These are phyloP conservation scores for Chrysochloris asiatica DNA, from an alignment of 2,113 vertebrate species.

Conservation along the genomic window DNA sequence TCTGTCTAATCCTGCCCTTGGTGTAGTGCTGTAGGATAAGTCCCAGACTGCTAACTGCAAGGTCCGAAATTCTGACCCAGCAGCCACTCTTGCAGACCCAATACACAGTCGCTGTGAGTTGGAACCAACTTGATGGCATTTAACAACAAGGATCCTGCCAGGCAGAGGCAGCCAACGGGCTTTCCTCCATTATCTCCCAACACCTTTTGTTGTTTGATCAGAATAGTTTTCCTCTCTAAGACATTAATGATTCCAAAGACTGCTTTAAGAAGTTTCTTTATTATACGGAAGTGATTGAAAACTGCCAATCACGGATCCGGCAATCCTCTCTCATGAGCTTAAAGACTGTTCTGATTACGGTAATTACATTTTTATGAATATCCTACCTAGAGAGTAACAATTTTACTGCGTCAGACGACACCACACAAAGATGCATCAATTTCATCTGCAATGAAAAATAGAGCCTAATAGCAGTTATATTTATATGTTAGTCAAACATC, in stretches of 20 bases:
- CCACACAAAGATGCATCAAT: constrained; percentile 77
- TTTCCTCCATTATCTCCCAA: neutral
- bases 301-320: constrained; percentile 63
- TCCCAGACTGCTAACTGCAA: no score
- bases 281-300: constrained; percentile 74
- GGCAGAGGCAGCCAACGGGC: neutral
- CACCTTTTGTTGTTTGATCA: constrained; percentile 38
- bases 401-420: constrained; percentile 61
- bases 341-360: constrained; percentile 72
- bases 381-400: constrained; percentile 71
- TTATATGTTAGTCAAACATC: constrained; percentile 72
- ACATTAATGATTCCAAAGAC: constrained; percentile 42
- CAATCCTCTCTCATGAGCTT: constrained; percentile 72
- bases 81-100: no score
- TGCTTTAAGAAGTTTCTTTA: constrained; percentile 71
- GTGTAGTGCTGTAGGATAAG: no score
- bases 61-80: no score
- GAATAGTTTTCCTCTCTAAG: constrained; percentile 35
- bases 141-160: no score
- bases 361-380: constrained; percentile 81
- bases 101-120: no score
- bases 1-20: neutral
- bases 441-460: constrained; percentile 77
- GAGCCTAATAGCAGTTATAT: constrained; percentile 75
- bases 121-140: no score